Evolutionary conservation across 2,888 invertebrate species (phyloP).

Genomic region (Eupeodes latifasciatus): DNA sequence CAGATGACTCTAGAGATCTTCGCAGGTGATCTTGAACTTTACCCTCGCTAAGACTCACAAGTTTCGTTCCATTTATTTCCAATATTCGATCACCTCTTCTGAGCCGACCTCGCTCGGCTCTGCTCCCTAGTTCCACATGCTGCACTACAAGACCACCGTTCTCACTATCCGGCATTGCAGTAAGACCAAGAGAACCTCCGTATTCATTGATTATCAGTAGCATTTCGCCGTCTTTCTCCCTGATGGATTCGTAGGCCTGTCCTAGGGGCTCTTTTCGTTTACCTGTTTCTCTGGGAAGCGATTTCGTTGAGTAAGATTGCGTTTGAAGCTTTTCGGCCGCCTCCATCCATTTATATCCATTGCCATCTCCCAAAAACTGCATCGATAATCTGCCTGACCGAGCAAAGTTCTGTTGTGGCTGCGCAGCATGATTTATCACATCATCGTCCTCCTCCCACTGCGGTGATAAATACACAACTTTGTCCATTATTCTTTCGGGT

Average conservation of each 20-base stretch:
- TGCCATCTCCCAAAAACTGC: conserved; percentile 92
- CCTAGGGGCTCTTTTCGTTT: conserved; percentile 93
- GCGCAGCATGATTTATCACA: conserved; percentile 78
- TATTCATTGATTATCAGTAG: conserved; percentile 89
- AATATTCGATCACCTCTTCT: conserved; percentile 90
- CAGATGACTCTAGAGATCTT: conserved; percentile 88
- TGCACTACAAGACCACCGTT: conserved; percentile 93
- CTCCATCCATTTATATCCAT: conserved; percentile 92
- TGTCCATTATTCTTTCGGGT: conserved; percentile 82
- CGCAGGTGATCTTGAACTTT: conserved; percentile 93
- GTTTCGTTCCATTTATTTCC: conserved; percentile 92
- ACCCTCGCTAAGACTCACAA: conserved; percentile 85
- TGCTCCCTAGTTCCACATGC: conserved; percentile 91
- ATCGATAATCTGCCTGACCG: conserved; percentile 89
- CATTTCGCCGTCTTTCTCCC: conserved; percentile 85
- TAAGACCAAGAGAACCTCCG: conserved; percentile 90
- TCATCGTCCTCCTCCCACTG: conserved; percentile 84
- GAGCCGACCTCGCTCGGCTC: conserved; percentile 90
- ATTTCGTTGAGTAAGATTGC: conserved; percentile 85
- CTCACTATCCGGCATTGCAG: conserved; percentile 93
- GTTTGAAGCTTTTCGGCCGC: conserved; percentile 89
- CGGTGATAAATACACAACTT: conserved; percentile 82
- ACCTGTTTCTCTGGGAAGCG: conserved; percentile 89
- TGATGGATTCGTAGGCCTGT: conserved; percentile 86
- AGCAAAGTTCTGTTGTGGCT: conserved; percentile 82